Percentiles rank a stretch among this genome's conserved stretches.
phyloP scores from a whole-genome alignment of 2,113 vertebrate species.

The Bombycilla garrulus region DNA sequence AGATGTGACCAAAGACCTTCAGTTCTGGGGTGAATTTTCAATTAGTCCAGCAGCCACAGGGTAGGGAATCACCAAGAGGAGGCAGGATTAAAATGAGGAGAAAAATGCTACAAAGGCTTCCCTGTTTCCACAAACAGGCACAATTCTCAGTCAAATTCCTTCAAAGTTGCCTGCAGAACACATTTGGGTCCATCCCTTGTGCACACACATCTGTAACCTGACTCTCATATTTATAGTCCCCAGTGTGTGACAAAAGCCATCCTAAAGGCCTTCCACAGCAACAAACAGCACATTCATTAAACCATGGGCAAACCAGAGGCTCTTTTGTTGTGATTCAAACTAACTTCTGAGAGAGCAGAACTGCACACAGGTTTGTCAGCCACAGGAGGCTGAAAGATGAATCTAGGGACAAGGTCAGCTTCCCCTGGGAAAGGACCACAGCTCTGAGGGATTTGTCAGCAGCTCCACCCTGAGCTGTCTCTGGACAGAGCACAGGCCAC shows the following conservation, averaged over 20 bases:
- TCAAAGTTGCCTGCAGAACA: background rate
- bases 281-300: background rate
- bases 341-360: background rate
- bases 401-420: background rate
- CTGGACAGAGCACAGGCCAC: background rate
- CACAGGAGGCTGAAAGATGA: rapidly evolving
- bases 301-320: background rate
- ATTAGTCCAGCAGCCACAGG: background rate
- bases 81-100: background rate
- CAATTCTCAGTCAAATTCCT: background rate
- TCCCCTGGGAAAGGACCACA: background rate
- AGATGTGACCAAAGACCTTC: background rate
- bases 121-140: background rate
- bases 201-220: rapidly evolving
- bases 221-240: background rate
- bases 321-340: background rate
- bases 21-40: background rate
- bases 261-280: background rate
- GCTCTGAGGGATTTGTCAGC: rapidly evolving
- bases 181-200: background rate
- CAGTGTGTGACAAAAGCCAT: background rate
- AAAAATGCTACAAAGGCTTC: background rate
- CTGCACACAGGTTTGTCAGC: background rate
- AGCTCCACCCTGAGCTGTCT: rapidly evolving
- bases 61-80: rapidly evolving